Percentiles rank a stretch among this genome's conserved stretches.
phyloP scores from a whole-genome alignment of 2,888 invertebrate species.

The Volucella inflata region DNA sequence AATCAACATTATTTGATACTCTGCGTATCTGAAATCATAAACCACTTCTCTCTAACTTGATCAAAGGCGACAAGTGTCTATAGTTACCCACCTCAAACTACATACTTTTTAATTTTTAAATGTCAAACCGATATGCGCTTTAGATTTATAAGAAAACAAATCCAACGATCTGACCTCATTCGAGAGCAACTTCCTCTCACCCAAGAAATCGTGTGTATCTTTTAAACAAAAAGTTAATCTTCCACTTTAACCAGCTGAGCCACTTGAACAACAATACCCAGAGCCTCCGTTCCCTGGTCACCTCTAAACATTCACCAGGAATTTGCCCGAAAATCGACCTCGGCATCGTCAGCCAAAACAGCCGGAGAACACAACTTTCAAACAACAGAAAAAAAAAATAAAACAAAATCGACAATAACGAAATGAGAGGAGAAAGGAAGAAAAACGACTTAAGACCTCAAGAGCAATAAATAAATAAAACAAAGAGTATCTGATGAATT shows the following conservation, averaged over 20 bases:
- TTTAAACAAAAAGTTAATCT: constrained; percentile 22
- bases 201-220: constrained; percentile 5
- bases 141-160: no score
- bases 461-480: constrained; percentile 69
- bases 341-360: not conserved
- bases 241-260: constrained; percentile 28
- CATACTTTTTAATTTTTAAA: no score
- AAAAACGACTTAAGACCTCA: constrained; percentile 29
- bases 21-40: no score
- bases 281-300: constrained; percentile 20
- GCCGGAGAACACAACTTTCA: not conserved
- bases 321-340: not conserved
- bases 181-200: constrained; percentile 14
- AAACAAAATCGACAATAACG: not conserved
- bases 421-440: not conserved
- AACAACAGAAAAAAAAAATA: constrained; percentile 1
- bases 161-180: no score
- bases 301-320: constrained; percentile 33
- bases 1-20: no score
- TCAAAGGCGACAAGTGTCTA: no score
- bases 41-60: no score
- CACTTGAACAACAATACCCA: constrained; percentile 37
- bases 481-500: constrained; percentile 66
- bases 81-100: no score
- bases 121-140: no score